These are phyloP conservation scores for Amyelois transitella DNA, from an alignment of 1,140 invertebrate genomes.

Conservation along the genomic window DNA sequence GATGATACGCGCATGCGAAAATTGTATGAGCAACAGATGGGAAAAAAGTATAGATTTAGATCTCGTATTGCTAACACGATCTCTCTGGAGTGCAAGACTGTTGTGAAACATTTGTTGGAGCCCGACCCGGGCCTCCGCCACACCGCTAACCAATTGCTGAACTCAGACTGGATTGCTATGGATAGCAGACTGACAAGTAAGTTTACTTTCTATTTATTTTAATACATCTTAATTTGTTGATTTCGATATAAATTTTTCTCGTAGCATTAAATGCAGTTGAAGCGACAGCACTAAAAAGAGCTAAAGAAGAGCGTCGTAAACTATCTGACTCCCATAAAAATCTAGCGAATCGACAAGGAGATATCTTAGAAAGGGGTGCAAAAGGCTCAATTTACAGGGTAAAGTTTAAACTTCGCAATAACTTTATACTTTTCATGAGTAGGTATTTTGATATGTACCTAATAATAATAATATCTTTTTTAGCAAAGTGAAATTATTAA, in stretches of 20 bases:
- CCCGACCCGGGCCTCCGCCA: conserved; percentile 73
- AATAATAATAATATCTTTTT: background rate
- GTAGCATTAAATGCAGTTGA: conserved; percentile 62
- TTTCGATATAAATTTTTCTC: conserved; percentile 12
- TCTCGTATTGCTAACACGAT: conserved; percentile 72
- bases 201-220: conserved; percentile 6
- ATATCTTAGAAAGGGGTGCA: conserved; percentile 42
- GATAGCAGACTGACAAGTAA: conserved; percentile 65
- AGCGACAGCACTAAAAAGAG: conserved; percentile 55
- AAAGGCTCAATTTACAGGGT: conserved; percentile 48
- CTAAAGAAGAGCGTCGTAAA: conserved; percentile 51
- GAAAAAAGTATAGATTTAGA: conserved; percentile 80
- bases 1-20: conserved; percentile 83
- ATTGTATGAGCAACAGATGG: conserved; percentile 78
- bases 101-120: conserved; percentile 78
- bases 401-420: conserved; percentile 6
- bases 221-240: background rate
- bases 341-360: conserved; percentile 44
- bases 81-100: conserved; percentile 73
- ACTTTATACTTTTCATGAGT: background rate
- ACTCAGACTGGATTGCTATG: conserved; percentile 69
- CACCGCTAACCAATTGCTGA: conserved; percentile 43
- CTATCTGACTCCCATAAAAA: conserved; percentile 39
- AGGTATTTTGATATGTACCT: background rate
- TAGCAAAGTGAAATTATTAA: conserved; percentile 65